Percentiles rank a stretch among this genome's conserved stretches.
Evolutionary conservation across 64 coral and sea anemone species (phyloP).

Genomic region (Trachythela sp.): DNA sequence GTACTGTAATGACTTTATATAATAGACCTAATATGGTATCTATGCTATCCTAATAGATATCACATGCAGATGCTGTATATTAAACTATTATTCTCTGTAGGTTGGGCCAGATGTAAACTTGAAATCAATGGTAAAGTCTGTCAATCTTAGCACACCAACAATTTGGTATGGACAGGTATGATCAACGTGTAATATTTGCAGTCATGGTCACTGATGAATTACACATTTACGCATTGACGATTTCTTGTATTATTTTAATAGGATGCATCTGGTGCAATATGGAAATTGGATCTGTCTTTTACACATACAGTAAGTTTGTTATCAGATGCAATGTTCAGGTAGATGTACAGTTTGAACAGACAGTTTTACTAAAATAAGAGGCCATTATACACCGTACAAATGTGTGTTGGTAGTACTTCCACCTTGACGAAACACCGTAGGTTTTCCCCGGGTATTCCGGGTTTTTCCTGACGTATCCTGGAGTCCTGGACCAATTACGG

Average conservation of each 20-base stretch:
- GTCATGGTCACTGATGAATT: not conserved
- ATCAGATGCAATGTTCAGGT: not conserved
- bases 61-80: not conserved
- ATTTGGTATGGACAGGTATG: slow-evolving; percentile 99
- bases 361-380: too few species aligned
- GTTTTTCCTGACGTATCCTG: too few species aligned
- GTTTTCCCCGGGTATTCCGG: too few species aligned
- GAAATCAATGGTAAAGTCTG: slow-evolving; percentile 93
- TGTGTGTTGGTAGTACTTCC: too few species aligned
- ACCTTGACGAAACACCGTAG: too few species aligned
- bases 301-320: slow-evolving; percentile 86
- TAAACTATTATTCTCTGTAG: slow-evolving; percentile 38
- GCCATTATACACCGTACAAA: too few species aligned
- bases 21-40: too few species aligned
- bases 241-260: slow-evolving; percentile 20
- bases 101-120: slow-evolving; percentile 95
- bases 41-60: not conserved
- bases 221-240: not conserved
- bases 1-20: too few species aligned
- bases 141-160: slow-evolving; percentile 69
- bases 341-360: too few species aligned
- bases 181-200: not conserved
- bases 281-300: slow-evolving; percentile 94
- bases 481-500: too few species aligned
- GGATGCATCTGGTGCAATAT: slow-evolving; percentile 93